phyloP scores from a whole-genome alignment of 2,113 vertebrate species.

The Urocolius indicus region DNA sequence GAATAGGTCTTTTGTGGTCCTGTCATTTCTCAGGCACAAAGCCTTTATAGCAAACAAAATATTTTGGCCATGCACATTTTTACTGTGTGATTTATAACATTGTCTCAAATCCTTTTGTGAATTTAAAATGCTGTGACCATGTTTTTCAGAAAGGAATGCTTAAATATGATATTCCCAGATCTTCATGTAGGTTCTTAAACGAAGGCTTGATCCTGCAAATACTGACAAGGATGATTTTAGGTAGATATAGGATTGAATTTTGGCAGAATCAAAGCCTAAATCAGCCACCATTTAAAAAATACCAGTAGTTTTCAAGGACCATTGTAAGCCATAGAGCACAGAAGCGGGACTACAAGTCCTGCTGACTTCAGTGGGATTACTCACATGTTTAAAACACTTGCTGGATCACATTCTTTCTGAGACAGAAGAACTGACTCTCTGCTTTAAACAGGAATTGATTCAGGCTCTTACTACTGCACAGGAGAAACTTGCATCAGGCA shows the following conservation, averaged over 20 bases:
- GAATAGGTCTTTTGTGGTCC: constrained; percentile 44
- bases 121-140: background rate
- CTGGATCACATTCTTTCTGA: background rate
- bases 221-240: background rate
- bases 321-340: background rate
- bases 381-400: background rate
- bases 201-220: background rate
- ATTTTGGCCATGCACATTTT: constrained; percentile 28
- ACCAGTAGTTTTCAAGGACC: background rate
- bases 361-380: background rate
- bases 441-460: background rate
- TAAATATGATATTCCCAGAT: background rate
- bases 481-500: background rate
- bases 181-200: background rate
- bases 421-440: background rate
- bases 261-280: background rate
- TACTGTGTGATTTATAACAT: constrained; percentile 44
- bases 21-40: constrained; percentile 48
- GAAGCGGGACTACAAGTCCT: background rate
- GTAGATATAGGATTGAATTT: background rate
- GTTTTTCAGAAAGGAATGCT: background rate
- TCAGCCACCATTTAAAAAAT: background rate
- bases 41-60: constrained; percentile 4
- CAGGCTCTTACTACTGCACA: background rate
- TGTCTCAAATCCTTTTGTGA: background rate